Base-by-base conservation (phyloP, 2,113 vertebrate species). In the Canis aureus region DNA sequence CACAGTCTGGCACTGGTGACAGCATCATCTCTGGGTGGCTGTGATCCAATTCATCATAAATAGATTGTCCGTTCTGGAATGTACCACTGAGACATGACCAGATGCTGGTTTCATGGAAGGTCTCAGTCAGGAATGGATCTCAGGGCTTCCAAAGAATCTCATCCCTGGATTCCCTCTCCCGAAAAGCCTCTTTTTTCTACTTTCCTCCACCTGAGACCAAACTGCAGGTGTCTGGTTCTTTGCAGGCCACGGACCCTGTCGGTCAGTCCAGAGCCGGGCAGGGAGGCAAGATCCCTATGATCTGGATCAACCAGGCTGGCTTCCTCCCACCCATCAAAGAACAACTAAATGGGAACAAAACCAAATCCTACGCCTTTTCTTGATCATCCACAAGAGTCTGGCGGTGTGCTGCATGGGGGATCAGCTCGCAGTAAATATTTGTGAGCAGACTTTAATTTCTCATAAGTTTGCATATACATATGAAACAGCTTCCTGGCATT, bases 371-470 rank as follows among this genome's bases (percentile, higher is more conserved):
- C 2, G 23, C 15, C n/a, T 66, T 79, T 93, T 19, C 67, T 83
- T 25, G 27, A n/a, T 35, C 69, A n/a, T 49, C 60, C 51, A 12
- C 25, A 1, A 23, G 16, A 94, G 79, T 51, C 60, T 27, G 29
- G 32, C 11, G 57, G n/a, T 60, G 17, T 25, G 10, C 6, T 49
- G 20, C 23, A 20, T 8, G 51, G 23, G 32, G 6, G 38, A 35
- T n/a, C 59, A 25, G 13, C 29, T 78, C 79, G 89, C 64, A 43
- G 25, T 32, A 64, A 86, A 74, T 71, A 96, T 59, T 69, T 67
- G 85, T 60, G 94, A 94, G 27, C 29, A 11, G 67, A 93, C 73
- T 89, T 93, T 85, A 84, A 67, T 73, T 84, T 78, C 32, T 81
- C 53, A 11, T 35, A 71, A 62, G 25, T 90, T 73, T 51, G 29